Evolutionary conservation across 1,140 invertebrate species (phyloP), one percentile per base, ranked within the genome.

Genomic region (Drosophila truncata): DNA sequence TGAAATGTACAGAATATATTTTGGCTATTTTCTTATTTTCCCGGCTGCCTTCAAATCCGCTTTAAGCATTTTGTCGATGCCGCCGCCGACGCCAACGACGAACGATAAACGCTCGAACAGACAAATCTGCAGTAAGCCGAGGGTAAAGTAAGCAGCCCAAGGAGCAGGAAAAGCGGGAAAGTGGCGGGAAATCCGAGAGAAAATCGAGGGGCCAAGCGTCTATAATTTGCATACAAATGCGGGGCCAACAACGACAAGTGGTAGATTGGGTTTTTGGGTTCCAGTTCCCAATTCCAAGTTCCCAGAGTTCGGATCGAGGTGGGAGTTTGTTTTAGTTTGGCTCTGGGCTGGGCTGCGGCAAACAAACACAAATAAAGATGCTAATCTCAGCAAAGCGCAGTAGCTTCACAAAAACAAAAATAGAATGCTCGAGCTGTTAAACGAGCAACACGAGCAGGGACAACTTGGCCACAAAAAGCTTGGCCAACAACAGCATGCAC

Each of bases 211-310:
- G 54, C 78, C 85, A 90, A 72, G 78, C 86, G 41, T 90, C 85
- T 90, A 90, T 90, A 90, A 90, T 90, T 90, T 90, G 85, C 85
- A 90, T 90, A 90, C 88, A 90, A 90, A 90, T 90, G 86, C 85
- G 78, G 58, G 58, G 54, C 67, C 74, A 67, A 64, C 39, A 72
- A 72, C 58, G 80, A 74, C 57, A 74, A 74, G 71, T 77, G 58
- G 63, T 33, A 76, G 80, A 78, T 72, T 66, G 52, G 69, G 47
- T 54, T 81, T 81, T 84, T 75, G 79, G 67, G 54, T 65, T 60
- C 41, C 50, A 41, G n/a, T 46, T 75, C 41, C 42, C 39, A n/a
- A n/a, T n/a, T n/a, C n/a, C n/a, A n/a, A 18, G 20, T n/a, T 47
- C 7, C 13, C 31, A 23, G 27, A 37, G 20, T 37, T 62, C 54